phyloP scores from a whole-genome alignment of 23 tunicate genomes.

The Clavelina lepadiformis region DNA sequence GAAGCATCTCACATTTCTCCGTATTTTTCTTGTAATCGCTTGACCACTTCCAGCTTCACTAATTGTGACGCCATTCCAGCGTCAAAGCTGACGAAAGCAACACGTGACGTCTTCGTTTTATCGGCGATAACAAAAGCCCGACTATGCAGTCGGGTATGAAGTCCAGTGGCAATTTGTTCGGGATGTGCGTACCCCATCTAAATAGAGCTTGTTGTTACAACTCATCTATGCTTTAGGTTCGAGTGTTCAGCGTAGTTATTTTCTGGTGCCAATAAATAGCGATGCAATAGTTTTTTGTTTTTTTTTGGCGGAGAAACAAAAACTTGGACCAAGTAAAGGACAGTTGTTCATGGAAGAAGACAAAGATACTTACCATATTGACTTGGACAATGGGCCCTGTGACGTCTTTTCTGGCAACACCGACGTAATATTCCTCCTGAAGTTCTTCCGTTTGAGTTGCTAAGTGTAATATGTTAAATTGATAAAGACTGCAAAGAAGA shows the following conservation, averaged over 20 bases:
- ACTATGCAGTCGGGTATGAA: conserved; percentile 82
- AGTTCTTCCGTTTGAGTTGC: too few relatives aligned
- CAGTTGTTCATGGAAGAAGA: too few relatives aligned
- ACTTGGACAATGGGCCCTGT: conserved; percentile 55
- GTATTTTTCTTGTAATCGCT: conserved; percentile 30
- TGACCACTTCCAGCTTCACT: conserved; percentile 54
- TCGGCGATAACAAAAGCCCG: conserved; percentile 86
- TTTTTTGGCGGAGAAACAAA: too few relatives aligned
- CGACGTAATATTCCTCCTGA: conserved; percentile 51
- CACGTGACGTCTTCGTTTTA: conserved; percentile 18
- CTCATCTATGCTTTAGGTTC: too few relatives aligned
- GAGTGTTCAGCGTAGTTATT: too few relatives aligned
- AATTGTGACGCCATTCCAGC: conserved; percentile 87
- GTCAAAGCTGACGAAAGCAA: conserved; percentile 80
- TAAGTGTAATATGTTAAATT: too few relatives aligned
- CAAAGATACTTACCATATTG: conserved; percentile 55
- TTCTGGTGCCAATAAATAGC: too few relatives aligned
- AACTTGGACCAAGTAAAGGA: too few relatives aligned
- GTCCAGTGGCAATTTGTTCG: conserved; percentile 74
- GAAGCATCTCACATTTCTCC: conserved; percentile 44
- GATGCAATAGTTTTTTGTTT: too few relatives aligned
- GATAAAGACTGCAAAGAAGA: too few relatives aligned
- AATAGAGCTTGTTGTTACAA: too few relatives aligned
- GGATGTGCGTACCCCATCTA: conserved; percentile 99
- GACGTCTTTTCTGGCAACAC: conserved; percentile 29